Evolutionary conservation across 2,888 invertebrate genomes (phyloP).

Genomic region (Eledona agricola): DNA sequence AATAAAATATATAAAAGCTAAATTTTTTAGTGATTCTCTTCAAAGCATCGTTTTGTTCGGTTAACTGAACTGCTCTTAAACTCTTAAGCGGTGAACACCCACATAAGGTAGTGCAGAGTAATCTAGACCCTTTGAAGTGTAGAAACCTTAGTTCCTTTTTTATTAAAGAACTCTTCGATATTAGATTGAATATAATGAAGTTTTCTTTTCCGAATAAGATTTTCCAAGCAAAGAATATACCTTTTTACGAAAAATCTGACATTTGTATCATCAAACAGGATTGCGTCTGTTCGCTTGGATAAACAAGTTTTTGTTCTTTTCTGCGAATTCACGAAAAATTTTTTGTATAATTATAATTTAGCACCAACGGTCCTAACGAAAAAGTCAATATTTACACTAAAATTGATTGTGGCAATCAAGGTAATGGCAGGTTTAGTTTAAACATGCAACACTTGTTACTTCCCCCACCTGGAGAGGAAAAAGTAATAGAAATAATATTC

Average conservation of each 20-base stretch:
- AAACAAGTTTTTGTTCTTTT: slow-evolving; percentile 8
- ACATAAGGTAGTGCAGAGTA: slow-evolving; percentile 15
- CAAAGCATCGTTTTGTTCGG: slow-evolving; percentile 19
- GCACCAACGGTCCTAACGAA: slow-evolving; percentile 38
- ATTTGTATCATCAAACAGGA: slow-evolving; percentile 7
- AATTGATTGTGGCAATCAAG: slow-evolving; percentile 40
- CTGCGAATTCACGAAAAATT: slow-evolving; percentile 20
- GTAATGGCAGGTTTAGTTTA: slow-evolving; percentile 30
- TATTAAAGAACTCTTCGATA: slow-evolving; percentile 18
- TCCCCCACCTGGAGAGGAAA: slow-evolving; percentile 4
- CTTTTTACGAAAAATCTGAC: too few relatives aligned
- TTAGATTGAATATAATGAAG: too few relatives aligned
- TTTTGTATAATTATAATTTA: slow-evolving; percentile 37
- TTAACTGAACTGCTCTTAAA: slow-evolving; percentile 20
- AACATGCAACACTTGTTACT: slow-evolving; percentile 31
- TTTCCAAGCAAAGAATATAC: too few relatives aligned
- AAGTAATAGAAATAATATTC: slow-evolving; percentile 25
- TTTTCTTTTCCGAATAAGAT: too few relatives aligned
- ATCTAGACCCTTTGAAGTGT: slow-evolving; percentile 17
- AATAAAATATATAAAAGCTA: too few relatives aligned
- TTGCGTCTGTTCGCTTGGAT: slow-evolving; percentile 25
- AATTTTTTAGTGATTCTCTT: slow-evolving; percentile 1
- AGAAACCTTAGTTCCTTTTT: slow-evolving; percentile 13
- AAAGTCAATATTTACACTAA: slow-evolving; percentile 39
- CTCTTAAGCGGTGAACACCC: slow-evolving; percentile 20